These are phyloP conservation scores for Rutilus rutilus DNA, from an alignment of 2,113 vertebrate genomes.

Conservation along the genomic window DNA sequence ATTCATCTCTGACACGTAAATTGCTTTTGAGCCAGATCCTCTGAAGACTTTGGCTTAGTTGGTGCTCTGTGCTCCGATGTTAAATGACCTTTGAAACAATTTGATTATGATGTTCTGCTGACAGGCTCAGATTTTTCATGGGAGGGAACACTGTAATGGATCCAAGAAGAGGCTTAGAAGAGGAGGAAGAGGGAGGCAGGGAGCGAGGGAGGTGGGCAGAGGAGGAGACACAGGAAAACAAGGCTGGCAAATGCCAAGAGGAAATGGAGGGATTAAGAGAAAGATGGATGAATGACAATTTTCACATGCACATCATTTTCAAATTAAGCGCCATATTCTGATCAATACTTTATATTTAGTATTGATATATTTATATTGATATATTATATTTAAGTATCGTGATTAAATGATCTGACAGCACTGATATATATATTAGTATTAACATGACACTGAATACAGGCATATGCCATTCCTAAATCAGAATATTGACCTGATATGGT, in stretches of 20 bases:
- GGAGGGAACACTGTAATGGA: constrained; percentile 75
- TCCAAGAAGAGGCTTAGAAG: constrained; percentile 67
- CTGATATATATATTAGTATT: neutral
- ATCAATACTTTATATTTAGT: neutral
- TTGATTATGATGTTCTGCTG: constrained; percentile 80
- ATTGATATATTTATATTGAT: neutral
- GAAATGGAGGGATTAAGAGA: neutral
- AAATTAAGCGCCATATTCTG: neutral
- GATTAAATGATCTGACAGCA: too few relatives aligned
- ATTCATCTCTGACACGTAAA: constrained; percentile 81
- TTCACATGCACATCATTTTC: neutral
- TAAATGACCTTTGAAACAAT: constrained; percentile 84
- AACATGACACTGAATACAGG: neutral
- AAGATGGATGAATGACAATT: neutral
- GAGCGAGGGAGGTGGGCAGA: neutral
- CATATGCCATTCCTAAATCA: neutral
- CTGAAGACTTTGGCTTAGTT: constrained; percentile 71
- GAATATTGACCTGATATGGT: neutral
- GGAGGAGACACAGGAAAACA: neutral
- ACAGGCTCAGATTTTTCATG: constrained; percentile 78
- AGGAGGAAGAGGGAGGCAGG: constrained; percentile 37
- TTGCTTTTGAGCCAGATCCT: constrained; percentile 75
- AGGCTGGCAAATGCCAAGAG: neutral
- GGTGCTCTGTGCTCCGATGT: constrained; percentile 74
- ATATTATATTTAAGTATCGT: too few relatives aligned